phyloP scores from a whole-genome alignment of 2,113 vertebrate genomes.

The Python bivittatus region DNA sequence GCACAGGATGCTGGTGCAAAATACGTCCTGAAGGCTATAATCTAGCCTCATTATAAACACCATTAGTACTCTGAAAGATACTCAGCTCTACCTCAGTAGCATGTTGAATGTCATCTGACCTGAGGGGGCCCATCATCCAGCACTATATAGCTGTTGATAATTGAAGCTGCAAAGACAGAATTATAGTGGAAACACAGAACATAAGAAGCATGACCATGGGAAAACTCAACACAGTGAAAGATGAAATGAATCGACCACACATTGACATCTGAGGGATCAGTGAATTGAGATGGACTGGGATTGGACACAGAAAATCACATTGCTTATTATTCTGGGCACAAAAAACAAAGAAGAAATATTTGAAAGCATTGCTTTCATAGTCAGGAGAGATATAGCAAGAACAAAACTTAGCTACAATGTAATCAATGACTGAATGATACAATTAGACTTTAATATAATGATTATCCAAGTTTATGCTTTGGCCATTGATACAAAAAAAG shows the following conservation, averaged over 20 bases:
- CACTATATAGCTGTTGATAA: background rate
- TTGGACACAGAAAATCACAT: background rate
- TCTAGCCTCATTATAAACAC: background rate
- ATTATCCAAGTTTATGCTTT: background rate
- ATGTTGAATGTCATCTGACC: background rate
- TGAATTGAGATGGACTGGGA: background rate
- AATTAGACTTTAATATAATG: background rate
- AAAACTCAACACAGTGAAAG: background rate
- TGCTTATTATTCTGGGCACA: background rate
- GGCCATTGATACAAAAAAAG: background rate
- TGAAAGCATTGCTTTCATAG: background rate
- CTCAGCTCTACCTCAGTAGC: background rate
- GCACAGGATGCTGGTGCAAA: background rate
- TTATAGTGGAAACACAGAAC: background rate
- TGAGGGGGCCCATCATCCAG: background rate
- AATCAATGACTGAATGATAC: background rate
- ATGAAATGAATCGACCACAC: background rate
- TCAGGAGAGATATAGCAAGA: background rate
- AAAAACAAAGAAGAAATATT: background rate
- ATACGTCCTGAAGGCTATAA: background rate
- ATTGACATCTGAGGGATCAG: background rate
- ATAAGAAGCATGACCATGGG: background rate
- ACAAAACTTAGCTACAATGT: background rate
- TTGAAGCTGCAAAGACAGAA: background rate
- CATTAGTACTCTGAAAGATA: background rate